Evolutionary conservation across 1,140 invertebrate genomes (phyloP).

Genomic region (Trichonephila clavata): DNA sequence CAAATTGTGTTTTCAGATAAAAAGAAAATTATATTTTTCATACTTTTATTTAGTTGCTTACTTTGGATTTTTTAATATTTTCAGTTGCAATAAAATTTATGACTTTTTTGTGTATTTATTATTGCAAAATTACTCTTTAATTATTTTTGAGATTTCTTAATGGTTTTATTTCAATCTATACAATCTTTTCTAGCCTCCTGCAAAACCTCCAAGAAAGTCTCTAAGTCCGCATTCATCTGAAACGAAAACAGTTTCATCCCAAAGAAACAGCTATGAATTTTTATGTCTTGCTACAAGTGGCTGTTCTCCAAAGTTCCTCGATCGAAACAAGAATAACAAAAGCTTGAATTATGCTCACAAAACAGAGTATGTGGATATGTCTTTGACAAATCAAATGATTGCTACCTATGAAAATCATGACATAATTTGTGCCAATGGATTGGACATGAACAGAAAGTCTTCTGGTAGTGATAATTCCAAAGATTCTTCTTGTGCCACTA

Average conservation of each 20-base stretch:
- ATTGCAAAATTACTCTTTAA: too few relatives aligned
- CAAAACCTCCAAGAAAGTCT: constrained; percentile 84
- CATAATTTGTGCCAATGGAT: constrained; percentile 72
- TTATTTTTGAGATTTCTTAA: too few relatives aligned
- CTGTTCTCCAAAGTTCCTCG: constrained; percentile 55
- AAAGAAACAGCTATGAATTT: constrained; percentile 70
- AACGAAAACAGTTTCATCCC: constrained; percentile 45
- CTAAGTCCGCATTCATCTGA: constrained; percentile 67
- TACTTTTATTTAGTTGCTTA: too few relatives aligned
- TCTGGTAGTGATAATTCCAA: not conserved
- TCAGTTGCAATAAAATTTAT: too few relatives aligned
- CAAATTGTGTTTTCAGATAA: too few relatives aligned
- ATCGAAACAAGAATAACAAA: constrained; percentile 52
- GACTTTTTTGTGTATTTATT: too few relatives aligned
- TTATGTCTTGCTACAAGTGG: constrained; percentile 69
- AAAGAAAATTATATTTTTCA: too few relatives aligned
- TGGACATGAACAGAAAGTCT: constrained; percentile 13
- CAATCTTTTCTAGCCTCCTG: constrained; percentile 82
- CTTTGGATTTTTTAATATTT: too few relatives aligned
- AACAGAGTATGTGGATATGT: constrained; percentile 74
- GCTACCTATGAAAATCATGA: constrained; percentile 74
- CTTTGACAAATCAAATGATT: constrained; percentile 55
- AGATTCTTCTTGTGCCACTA: constrained; percentile 20
- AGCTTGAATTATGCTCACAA: constrained; percentile 33
- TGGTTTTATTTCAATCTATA: not conserved